Percentiles rank a stretch among this genome's conserved stretches.
Evolutionary conservation across 2,888 invertebrate species (phyloP).

Genomic region (Leptinotarsa haldemani): DNA sequence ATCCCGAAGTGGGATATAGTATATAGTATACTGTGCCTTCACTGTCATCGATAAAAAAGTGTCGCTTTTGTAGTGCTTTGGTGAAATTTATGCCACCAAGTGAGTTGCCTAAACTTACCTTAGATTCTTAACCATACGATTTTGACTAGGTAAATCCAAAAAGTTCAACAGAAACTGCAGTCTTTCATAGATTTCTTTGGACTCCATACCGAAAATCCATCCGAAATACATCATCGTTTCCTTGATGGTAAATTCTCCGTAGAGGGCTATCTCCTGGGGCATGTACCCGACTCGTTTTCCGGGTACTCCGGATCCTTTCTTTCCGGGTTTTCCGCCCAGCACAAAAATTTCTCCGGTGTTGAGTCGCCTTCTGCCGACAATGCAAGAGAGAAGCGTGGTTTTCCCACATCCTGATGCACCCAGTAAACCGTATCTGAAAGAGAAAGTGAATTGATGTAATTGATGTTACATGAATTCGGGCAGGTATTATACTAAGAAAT

Average conservation of each 20-base stretch:
- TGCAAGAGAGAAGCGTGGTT: constrained; percentile 91
- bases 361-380: constrained; percentile 87
- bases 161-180: constrained; percentile 89
- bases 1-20: too few relatives aligned
- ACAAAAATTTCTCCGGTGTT: constrained; percentile 92
- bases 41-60: too few relatives aligned
- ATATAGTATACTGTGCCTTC: too few relatives aligned
- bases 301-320: constrained; percentile 85
- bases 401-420: constrained; percentile 98
- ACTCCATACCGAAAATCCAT: constrained; percentile 93
- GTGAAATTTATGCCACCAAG: too few relatives aligned
- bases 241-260: constrained; percentile 91
- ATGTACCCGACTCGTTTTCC: constrained; percentile 97
- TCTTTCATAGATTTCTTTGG: constrained; percentile 82
- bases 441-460: constrained; percentile 26
- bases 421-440: constrained; percentile 87
- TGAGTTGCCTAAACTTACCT: constrained; percentile 66
- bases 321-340: constrained; percentile 91
- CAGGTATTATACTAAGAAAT: constrained; percentile 16
- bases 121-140: constrained; percentile 82
- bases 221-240: constrained; percentile 98
- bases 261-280: constrained; percentile 93
- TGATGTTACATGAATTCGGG: constrained; percentile 32
- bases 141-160: constrained; percentile 88
- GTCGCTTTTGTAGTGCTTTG: too few relatives aligned